A percentile compares a stretch with the other conserved stretches of the same genome.
Conservation (phyloP, 1,140 invertebrate species). For the Hyphantria cunea region DNA sequence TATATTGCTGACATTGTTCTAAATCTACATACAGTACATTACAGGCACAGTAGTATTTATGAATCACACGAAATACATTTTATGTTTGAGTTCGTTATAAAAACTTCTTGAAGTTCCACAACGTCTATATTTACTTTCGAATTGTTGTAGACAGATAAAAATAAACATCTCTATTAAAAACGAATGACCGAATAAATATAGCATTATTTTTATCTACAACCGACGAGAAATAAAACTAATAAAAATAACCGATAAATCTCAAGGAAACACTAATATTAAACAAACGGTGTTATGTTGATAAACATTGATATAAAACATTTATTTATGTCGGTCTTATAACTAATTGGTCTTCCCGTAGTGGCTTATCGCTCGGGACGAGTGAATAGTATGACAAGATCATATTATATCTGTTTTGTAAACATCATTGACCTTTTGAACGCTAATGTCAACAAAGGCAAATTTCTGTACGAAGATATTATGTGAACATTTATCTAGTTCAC, state of each 20-base stretch:
- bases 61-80: constrained; percentile 21
- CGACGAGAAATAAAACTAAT: neutral
- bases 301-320: constrained; percentile 1
- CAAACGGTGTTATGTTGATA: constrained; percentile 5
- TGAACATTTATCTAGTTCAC: too few relatives aligned
- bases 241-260: neutral
- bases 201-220: neutral
- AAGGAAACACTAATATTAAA: neutral
- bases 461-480: too few relatives aligned
- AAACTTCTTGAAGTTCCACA: constrained; percentile 15
- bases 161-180: neutral
- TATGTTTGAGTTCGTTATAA: constrained; percentile 2
- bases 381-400: neutral
- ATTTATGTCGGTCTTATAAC: neutral
- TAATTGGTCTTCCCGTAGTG: neutral
- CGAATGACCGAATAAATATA: neutral
- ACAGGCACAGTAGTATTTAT: constrained; percentile 19
- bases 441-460: neutral
- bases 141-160: neutral
- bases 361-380: constrained; percentile 10
- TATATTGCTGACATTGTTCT: neutral
- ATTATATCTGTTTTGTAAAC: neutral
- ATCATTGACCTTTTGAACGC: neutral
- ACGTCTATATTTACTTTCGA: neutral
- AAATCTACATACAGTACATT: constrained; percentile 8